These are phyloP conservation scores for Argopecten irradians DNA, from an alignment of 1,140 invertebrate species.

Conservation along the genomic window DNA sequence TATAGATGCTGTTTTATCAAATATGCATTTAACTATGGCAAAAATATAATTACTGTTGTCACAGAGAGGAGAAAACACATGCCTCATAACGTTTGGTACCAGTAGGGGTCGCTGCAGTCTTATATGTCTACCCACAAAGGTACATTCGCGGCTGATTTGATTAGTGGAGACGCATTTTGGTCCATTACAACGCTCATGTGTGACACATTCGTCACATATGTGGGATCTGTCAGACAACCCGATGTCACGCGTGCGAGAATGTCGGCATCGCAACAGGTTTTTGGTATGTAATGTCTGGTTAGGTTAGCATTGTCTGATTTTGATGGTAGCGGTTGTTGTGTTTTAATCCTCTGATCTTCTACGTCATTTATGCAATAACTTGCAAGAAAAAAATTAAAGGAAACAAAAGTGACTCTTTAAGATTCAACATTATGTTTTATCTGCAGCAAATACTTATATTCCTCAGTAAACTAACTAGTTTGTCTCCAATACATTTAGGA, in stretches of 20 bases:
- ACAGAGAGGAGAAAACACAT: not conserved
- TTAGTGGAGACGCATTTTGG: not conserved
- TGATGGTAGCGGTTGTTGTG: not conserved
- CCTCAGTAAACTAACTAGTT: not conserved
- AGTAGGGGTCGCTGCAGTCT: not conserved
- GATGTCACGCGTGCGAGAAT: not conserved
- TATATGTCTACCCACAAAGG: not conserved
- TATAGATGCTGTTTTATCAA: not conserved
- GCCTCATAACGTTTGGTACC: not conserved
- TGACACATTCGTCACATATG: conserved; percentile 9
- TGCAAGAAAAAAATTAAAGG: no score
- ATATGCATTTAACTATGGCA: not conserved
- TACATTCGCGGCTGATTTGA: not conserved
- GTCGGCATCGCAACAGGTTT: not conserved
- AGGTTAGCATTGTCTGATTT: not conserved
- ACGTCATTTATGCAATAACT: not conserved
- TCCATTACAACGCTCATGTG: not conserved
- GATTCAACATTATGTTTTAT: no score
- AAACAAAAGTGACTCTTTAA: no score
- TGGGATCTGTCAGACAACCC: not conserved
- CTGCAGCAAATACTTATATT: not conserved
- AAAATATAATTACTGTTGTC: not conserved
- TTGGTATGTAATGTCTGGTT: not conserved
- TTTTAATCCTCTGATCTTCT: not conserved
- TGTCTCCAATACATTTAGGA: not conserved